phyloP scores from a whole-genome alignment of 1,140 invertebrate species.

The Pseudomyrmex flavicornis region DNA sequence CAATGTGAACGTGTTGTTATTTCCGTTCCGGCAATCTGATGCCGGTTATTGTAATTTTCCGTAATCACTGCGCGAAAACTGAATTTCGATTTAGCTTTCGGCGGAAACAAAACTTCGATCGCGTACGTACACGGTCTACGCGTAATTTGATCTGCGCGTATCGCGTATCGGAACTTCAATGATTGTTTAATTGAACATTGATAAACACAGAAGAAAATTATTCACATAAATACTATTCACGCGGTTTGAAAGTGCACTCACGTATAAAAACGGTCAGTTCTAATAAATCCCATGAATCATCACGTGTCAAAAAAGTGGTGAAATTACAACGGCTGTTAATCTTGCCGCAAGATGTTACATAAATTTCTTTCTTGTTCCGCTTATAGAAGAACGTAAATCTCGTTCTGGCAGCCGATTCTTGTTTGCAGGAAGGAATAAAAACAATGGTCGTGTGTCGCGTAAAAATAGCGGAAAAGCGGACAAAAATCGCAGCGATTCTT shows the following conservation, averaged over 20 bases:
- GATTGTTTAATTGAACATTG: not conserved
- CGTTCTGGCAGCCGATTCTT: slow-evolving; percentile 30
- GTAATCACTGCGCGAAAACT: not conserved
- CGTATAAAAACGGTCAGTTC: too few species aligned
- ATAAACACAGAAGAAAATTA: not conserved
- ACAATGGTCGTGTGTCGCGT: not conserved
- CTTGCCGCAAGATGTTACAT: not conserved
- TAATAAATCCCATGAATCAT: not conserved
- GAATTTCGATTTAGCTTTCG: not conserved
- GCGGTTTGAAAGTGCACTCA: not conserved
- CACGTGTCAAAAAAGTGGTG: not conserved
- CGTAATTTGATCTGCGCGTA: not conserved
- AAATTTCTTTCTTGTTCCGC: slow-evolving; percentile 21
- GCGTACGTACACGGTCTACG: not conserved
- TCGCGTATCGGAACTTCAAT: not conserved
- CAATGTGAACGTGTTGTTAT: not conserved
- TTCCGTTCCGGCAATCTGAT: slow-evolving; percentile 1
- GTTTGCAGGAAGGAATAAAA: not conserved
- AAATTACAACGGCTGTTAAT: not conserved
- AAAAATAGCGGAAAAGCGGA: slow-evolving; percentile 9
- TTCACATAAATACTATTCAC: not conserved
- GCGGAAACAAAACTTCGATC: not conserved
- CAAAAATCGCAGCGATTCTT: slow-evolving; percentile 16
- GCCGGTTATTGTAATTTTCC: not conserved
- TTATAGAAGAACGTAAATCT: slow-evolving; percentile 18